Conservation (phyloP, 2,888 invertebrate genomes). For the Pecten maximus region DNA sequence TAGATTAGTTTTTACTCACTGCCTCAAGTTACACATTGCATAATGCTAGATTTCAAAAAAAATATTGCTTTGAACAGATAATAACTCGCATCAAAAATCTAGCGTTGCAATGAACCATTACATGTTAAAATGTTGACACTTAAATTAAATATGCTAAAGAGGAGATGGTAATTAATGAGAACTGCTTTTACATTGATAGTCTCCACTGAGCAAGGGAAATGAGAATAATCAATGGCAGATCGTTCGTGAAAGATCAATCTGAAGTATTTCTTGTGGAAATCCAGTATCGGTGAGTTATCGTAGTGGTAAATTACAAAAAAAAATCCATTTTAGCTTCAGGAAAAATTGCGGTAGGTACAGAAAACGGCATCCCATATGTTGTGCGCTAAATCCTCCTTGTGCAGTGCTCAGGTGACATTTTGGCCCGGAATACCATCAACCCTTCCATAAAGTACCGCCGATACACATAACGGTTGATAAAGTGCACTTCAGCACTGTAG, state of each 20-base stretch:
- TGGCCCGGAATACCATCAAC: slow-evolving; percentile 20
- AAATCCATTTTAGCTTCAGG: not conserved
- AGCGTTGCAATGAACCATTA: not conserved
- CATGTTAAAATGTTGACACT: slow-evolving; percentile 3
- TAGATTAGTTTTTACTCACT: not conserved
- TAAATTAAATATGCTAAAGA: slow-evolving; percentile 29
- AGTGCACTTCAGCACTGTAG: not conserved
- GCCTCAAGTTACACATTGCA: not conserved
- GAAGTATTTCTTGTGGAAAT: slow-evolving; percentile 2
- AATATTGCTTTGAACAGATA: slow-evolving; percentile 23
- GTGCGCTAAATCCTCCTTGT: slow-evolving; percentile 2
- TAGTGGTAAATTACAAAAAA: slow-evolving; percentile 1
- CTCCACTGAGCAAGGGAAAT: not conserved
- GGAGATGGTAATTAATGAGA: slow-evolving; percentile 1
- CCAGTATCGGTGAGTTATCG: slow-evolving; percentile 8
- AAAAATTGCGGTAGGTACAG: slow-evolving; percentile 28
- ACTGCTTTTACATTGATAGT: not conserved
- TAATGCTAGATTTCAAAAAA: slow-evolving; percentile 12
- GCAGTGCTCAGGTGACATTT: slow-evolving; percentile 11
- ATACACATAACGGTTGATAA: slow-evolving; percentile 25
- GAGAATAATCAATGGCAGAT: slow-evolving; percentile 4
- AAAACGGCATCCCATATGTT: not conserved
- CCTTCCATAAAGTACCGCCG: not conserved
- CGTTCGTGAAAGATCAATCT: slow-evolving; percentile 13
- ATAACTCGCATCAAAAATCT: not conserved